These are phyloP conservation scores for Diprion similis DNA, from an alignment of 1,140 invertebrate species.

Conservation along the genomic window DNA sequence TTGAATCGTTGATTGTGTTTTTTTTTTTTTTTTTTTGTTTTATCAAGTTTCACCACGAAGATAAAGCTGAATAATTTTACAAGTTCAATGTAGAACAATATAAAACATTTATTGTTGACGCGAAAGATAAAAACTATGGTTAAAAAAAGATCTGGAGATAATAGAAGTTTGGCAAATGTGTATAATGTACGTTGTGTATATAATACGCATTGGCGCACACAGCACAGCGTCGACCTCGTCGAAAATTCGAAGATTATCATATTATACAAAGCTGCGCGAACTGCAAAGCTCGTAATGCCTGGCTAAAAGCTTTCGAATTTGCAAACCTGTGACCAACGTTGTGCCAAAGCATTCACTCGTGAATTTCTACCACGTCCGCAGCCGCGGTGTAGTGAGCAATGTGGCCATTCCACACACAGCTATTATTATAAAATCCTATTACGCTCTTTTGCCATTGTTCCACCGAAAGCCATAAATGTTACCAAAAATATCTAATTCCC, in stretches of 20 bases:
- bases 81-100: no score
- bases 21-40: neutral
- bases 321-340: neutral
- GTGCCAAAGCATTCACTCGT: neutral
- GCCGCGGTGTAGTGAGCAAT: neutral
- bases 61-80: neutral
- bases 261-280: neutral
- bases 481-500: conserved; percentile 1
- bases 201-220: no score
- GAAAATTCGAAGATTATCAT: neutral
- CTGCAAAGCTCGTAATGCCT: neutral
- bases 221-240: neutral
- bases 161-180: no score
- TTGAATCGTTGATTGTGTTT: neutral
- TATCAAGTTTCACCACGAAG: neutral
- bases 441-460: conserved; percentile 15
- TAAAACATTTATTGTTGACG: no score
- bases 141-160: no score
- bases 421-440: conserved; percentile 40
- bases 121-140: no score
- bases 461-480: neutral
- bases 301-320: neutral
- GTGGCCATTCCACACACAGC: conserved; percentile 36
- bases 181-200: no score
- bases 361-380: neutral